phyloP scores from a whole-genome alignment of 2,888 invertebrate genomes.

The Mellilla xanthometata region DNA sequence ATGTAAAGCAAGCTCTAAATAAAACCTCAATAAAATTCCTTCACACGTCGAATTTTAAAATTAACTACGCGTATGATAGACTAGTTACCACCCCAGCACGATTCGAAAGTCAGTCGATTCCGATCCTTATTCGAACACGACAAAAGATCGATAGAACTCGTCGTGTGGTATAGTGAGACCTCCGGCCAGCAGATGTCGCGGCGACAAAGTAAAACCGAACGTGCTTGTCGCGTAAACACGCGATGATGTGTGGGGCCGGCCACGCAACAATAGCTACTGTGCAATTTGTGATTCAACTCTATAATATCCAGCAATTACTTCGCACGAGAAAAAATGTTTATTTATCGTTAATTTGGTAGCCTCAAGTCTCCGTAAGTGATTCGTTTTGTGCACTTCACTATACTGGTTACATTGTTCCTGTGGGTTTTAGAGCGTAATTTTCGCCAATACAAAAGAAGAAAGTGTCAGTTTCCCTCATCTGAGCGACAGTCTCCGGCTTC shows the following conservation, averaged over 20 bases:
- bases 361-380: conserved; percentile 15
- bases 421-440: conserved; percentile 6
- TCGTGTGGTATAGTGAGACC: conserved; percentile 27
- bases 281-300: conserved; percentile 76
- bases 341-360: conserved; percentile 50
- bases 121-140: conserved; percentile 20
- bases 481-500: background rate
- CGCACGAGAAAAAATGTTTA: conserved; percentile 41
- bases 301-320: conserved; percentile 65
- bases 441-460: conserved; percentile 4
- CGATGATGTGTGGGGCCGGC: conserved; percentile 73
- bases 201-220: conserved; percentile 78
- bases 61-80: conserved; percentile 56
- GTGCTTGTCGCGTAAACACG: conserved; percentile 76
- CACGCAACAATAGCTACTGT: conserved; percentile 69
- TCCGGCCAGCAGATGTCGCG: conserved; percentile 62
- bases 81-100: conserved; percentile 36
- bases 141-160: conserved; percentile 16
- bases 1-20: conserved; percentile 41
- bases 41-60: conserved; percentile 64
- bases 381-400: conserved; percentile 4
- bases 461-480: background rate
- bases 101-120: conserved; percentile 17
- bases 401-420: conserved; percentile 9
- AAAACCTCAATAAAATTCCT: conserved; percentile 59